Base-by-base conservation (phyloP, 2,888 invertebrate species). In the Lagria hirta region DNA sequence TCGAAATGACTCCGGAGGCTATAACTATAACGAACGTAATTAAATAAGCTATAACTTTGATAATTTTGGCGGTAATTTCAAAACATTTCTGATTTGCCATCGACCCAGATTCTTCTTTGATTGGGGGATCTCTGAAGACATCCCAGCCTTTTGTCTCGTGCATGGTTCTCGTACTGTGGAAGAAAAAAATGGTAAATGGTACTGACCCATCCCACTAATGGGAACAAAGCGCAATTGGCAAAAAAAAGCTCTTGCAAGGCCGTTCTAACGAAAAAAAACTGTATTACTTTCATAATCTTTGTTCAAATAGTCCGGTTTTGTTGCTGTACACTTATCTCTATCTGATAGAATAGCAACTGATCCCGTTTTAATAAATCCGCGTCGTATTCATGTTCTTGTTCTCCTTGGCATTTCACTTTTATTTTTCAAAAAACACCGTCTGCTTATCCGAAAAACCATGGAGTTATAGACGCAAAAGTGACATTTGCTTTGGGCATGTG, bases 91-190 rank as follows among this genome's bases (percentile, higher is more conserved):
- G 89, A 68, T 84, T 88, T 58, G 88, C 89, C 82, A 88, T 88
- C 34, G 91, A 91, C 52, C 90, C 89, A 56, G 87, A 87, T 73
- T 90, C 89, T 73, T 84, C 83, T 73, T 91, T 89, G 59, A 85
- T 85, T 5, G 95, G 94, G 57, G 93, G 86, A 72, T 92, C 87
- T 66, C 93, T 79, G 76, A 96, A 96, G 45, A 95, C 93, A 80
- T 96, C 95, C 96, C 96, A 96, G 82, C 87, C 88, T 84, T 91
- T 91, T 60, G 88, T 88, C 71, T 89, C 90, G 65, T 84, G 84
- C 59, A 88, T 83, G 48, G 88, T 88, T 65, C 89, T 78, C 73
- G 86, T 86, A 68, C 89, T 89, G 77, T 22, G 80, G 75, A 52
- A 34, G 49, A 3, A 7, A 26, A n/a, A n/a, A n/a, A 8, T 6